Conservation (phyloP, 2,888 invertebrate species). For the Lepidonotus clava region DNA sequence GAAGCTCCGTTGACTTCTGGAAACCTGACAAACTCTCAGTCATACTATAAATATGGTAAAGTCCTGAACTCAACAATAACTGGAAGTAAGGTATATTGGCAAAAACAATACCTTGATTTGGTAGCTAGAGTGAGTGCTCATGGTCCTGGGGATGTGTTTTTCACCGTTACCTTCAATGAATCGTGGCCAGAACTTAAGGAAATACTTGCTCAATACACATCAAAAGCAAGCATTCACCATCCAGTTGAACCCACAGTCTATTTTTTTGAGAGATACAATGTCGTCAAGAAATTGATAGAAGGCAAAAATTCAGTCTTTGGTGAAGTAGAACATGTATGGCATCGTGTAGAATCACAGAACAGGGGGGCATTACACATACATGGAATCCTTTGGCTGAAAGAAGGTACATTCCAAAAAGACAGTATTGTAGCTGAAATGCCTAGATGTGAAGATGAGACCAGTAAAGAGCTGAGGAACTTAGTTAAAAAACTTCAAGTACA, state of each 20-base stretch:
- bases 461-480: not conserved
- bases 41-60: not conserved
- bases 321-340: not conserved
- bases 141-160: not conserved
- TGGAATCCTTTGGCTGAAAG: constrained; percentile 12
- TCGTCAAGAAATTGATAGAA: not conserved
- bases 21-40: not conserved
- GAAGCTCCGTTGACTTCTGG: not conserved
- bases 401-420: not conserved
- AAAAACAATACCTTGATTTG: not conserved
- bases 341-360: constrained; percentile 16
- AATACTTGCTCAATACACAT: not conserved
- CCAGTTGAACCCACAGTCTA: not conserved
- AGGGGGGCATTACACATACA: constrained; percentile 8
- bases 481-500: not conserved
- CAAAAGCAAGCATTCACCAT: not conserved
- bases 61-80: not conserved
- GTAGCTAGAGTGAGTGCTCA: not conserved
- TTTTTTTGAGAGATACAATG: constrained; percentile 22
- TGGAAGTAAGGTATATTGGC: constrained; percentile 1
- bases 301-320: not conserved
- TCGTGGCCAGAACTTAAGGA: not conserved
- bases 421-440: not conserved
- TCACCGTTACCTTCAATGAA: not conserved
- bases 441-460: not conserved